Percentiles rank a stretch among this genome's conserved stretches.
These are phyloP conservation scores for Tortricodes alternella DNA, from an alignment of 2,888 invertebrate genomes.

Conservation along the genomic window DNA sequence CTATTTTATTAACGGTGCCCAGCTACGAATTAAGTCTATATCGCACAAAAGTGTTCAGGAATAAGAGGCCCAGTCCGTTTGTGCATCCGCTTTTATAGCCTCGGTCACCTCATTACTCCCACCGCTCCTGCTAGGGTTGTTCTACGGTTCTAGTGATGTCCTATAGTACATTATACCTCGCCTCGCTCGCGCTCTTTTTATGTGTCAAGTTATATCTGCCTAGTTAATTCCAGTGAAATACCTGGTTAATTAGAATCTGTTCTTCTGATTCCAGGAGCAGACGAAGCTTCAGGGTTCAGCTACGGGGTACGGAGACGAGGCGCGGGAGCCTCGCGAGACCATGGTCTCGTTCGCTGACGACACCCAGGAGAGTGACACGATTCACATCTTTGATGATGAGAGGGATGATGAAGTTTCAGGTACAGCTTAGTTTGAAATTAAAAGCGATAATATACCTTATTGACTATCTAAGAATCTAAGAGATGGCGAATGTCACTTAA, in stretches of 20 bases:
- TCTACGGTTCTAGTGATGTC: too few species aligned
- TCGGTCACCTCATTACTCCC: too few species aligned
- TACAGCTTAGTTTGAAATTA: conserved; percentile 23
- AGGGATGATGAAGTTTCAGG: conserved; percentile 52
- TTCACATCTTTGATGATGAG: conserved; percentile 62
- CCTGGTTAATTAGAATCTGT: neutral
- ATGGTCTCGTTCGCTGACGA: conserved; percentile 47
- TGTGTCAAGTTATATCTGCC: neutral
- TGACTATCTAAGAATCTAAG: neutral
- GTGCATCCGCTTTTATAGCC: too few species aligned
- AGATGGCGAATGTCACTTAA: too few species aligned
- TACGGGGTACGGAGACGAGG: neutral
- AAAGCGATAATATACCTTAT: neutral
- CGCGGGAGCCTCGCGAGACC: conserved; percentile 37
- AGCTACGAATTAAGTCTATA: too few species aligned
- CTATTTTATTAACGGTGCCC: too few species aligned
- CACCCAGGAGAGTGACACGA: conserved; percentile 46
- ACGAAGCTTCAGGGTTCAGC: conserved; percentile 32
- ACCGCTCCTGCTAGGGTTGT: too few species aligned
- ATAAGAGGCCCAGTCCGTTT: too few species aligned
- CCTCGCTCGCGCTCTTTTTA: neutral
- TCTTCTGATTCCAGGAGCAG: conserved; percentile 14
- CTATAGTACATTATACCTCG: too few species aligned
- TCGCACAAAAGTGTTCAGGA: too few species aligned
- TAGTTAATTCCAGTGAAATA: neutral